These are phyloP conservation scores for Chaetorhynchus papuensis DNA, from an alignment of 2,113 vertebrate genomes.

Conservation along the genomic window DNA sequence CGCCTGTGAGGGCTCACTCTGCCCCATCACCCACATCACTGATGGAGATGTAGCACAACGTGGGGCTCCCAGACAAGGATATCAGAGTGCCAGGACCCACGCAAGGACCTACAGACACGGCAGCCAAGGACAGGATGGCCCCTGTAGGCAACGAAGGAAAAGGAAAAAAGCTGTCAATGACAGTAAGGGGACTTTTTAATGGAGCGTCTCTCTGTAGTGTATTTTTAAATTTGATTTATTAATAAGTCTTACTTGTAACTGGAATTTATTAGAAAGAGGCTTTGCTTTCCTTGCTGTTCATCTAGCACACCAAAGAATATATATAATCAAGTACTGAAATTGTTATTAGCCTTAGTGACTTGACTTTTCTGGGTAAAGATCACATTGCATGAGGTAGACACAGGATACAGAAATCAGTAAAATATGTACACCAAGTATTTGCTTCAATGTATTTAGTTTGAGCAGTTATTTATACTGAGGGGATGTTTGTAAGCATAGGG, in stretches of 20 bases:
- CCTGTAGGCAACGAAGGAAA: rapidly evolving
- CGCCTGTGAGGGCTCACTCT: not conserved
- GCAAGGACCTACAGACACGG: rapidly evolving
- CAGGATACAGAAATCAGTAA: not conserved
- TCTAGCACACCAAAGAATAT: not conserved
- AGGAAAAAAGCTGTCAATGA: not conserved
- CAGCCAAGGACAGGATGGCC: rapidly evolving
- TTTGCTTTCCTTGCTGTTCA: not conserved
- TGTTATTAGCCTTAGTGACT: not conserved
- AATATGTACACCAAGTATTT: not conserved
- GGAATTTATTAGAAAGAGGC: not conserved
- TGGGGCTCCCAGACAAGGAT: not conserved
- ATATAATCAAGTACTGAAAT: not conserved
- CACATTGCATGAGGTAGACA: not conserved
- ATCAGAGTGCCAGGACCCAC: not conserved
- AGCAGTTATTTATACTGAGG: not conserved
- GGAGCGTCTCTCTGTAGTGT: not conserved
- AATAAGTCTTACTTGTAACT: not conserved
- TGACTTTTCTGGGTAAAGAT: not conserved
- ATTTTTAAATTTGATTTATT: not conserved
- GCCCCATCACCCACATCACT: not conserved
- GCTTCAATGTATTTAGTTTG: not conserved
- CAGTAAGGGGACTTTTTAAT: not conserved
- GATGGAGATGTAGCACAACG: not conserved
- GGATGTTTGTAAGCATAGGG: not conserved